These are phyloP conservation scores for Halictus ligatus DNA, from an alignment of 2,888 invertebrate species.

Conservation along the genomic window DNA sequence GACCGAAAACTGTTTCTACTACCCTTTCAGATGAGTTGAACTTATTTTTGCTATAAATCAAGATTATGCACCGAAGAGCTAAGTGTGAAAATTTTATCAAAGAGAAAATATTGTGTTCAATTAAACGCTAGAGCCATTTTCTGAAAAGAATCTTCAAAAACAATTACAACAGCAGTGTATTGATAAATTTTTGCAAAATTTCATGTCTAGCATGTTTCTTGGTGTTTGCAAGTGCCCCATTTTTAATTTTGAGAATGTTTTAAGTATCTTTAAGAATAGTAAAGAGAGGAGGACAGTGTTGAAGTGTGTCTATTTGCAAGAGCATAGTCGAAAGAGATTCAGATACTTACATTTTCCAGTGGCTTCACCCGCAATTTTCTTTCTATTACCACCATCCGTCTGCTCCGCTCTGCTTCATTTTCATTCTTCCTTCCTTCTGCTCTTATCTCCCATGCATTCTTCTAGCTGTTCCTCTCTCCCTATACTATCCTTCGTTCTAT, in stretches of 20 bases:
- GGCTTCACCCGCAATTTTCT: background rate
- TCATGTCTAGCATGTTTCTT: too few relatives aligned
- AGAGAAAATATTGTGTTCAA: too few relatives aligned
- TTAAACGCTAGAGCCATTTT: too few relatives aligned
- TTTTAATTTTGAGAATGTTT: too few relatives aligned
- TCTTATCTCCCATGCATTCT: background rate
- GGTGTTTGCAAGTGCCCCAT: too few relatives aligned
- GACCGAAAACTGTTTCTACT: too few relatives aligned
- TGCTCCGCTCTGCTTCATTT: background rate
- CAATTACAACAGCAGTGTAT: background rate
- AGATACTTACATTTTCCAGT: background rate
- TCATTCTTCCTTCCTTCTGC: too few relatives aligned
- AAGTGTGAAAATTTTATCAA: too few relatives aligned
- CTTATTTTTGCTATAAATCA: too few relatives aligned
- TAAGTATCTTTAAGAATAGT: background rate
- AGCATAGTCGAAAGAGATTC: background rate
- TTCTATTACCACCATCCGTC: background rate
- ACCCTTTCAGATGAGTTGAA: too few relatives aligned
- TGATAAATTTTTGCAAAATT: background rate
- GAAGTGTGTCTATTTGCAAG: background rate
- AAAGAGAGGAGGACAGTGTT: background rate
- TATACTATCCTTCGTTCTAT: background rate
- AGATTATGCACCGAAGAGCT: too few relatives aligned
- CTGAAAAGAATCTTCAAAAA: background rate
- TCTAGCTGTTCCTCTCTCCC: background rate